Conservation (phyloP, 2,888 invertebrate genomes). For the Torymus aiolomorphi region DNA sequence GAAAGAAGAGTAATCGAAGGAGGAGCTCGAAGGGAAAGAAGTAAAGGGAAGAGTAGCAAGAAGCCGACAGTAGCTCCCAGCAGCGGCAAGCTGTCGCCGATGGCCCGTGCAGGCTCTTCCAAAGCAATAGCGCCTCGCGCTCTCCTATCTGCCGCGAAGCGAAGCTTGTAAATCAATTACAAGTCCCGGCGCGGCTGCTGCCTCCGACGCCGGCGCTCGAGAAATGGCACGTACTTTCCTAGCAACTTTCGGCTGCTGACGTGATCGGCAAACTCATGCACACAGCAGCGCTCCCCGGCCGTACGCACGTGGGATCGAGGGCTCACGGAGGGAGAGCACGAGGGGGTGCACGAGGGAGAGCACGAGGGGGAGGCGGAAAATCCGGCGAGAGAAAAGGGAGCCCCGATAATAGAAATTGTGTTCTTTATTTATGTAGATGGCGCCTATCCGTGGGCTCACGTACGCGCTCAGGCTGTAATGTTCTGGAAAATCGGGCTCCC, state of each 20-base stretch:
- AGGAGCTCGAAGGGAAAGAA: conserved; percentile 8
- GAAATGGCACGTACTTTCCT: conserved; percentile 72
- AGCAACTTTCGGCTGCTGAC: conserved; percentile 68
- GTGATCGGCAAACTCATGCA: conserved; percentile 72
- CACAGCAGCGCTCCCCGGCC: conserved; percentile 33
- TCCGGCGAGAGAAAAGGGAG: background rate
- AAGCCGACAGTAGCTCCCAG: background rate
- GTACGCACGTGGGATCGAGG: no score
- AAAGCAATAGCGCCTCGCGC: conserved; percentile 25
- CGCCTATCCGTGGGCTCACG: background rate
- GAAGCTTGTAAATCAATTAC: conserved; percentile 75
- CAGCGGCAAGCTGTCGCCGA: conserved; percentile 52
- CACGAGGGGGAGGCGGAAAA: background rate
- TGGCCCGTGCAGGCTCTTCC: conserved; percentile 41
- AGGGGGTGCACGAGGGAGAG: background rate
- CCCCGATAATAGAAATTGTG: conserved; percentile 3
- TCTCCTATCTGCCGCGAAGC: conserved; percentile 43
- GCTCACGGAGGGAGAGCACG: background rate
- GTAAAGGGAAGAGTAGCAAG: conserved; percentile 7
- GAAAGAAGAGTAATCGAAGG: conserved; percentile 34
- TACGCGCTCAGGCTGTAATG: background rate
- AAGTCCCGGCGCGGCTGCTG: conserved; percentile 62
- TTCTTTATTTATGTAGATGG: background rate
- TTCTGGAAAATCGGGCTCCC: background rate
- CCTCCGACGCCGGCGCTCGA: conserved; percentile 44